Evolutionary conservation across 2,113 vertebrate species (phyloP).

Genomic region (Baryphthengus martii): DNA sequence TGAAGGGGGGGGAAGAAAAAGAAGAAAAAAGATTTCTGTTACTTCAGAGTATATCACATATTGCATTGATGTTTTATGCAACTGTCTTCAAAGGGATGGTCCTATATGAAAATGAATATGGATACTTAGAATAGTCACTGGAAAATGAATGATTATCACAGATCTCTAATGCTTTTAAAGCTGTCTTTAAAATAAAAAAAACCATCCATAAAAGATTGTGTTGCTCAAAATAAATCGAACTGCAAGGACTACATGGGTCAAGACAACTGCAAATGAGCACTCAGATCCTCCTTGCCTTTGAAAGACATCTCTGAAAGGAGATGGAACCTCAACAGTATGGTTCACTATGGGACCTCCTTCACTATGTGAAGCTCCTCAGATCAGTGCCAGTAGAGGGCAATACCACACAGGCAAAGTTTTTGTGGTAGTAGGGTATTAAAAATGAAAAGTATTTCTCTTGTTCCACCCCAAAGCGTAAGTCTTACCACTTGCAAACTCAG

Average conservation of each 20-base stretch:
- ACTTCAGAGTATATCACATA: not conserved
- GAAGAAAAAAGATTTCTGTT: not conserved
- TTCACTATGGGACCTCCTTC: not conserved
- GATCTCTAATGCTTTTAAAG: not conserved
- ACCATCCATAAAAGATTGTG: not conserved
- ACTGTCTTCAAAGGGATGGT: not conserved
- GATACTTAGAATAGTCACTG: not conserved
- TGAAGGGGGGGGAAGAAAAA: not conserved
- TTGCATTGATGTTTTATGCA: not conserved
- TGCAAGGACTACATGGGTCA: accelerated
- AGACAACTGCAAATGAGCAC: not conserved
- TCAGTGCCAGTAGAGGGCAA: slow-evolving; percentile 8
- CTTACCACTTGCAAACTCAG: not conserved
- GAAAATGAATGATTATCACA: not conserved
- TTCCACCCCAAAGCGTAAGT: not conserved
- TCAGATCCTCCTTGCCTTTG: not conserved
- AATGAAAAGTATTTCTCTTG: not conserved
- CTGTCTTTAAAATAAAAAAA: slow-evolving; percentile 12
- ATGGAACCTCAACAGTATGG: not conserved
- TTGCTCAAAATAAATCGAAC: not conserved
- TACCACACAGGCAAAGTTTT: not conserved
- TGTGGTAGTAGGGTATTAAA: not conserved
- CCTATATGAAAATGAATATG: not conserved
- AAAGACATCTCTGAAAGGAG: not conserved
- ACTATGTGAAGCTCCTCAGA: not conserved